Percentiles rank a stretch among this genome's conserved stretches.
Evolutionary conservation across 1,140 invertebrate species (phyloP).

Genomic region (Hypothenemus hampei): DNA sequence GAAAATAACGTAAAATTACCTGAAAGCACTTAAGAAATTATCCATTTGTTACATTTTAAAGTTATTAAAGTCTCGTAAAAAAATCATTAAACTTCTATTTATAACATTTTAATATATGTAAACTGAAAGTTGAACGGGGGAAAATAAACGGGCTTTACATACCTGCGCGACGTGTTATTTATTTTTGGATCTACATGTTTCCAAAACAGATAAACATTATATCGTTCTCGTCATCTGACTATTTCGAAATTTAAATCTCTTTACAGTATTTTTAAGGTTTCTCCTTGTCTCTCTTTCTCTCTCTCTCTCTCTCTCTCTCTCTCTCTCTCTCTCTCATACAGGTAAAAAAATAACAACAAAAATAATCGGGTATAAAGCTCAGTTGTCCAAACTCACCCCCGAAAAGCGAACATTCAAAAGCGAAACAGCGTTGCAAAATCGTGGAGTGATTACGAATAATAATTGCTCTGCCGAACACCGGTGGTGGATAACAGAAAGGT

Average conservation of each 20-base stretch:
- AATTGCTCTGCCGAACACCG: constrained; percentile 19
- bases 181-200: constrained; percentile 16
- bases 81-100: constrained; percentile 17
- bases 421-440: constrained; percentile 21
- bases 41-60: constrained; percentile 13
- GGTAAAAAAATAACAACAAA: constrained; percentile 23
- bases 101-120: too few species aligned
- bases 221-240: too few species aligned
- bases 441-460: constrained; percentile 21
- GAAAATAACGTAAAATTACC: constrained; percentile 19
- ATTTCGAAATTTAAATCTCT: too few species aligned
- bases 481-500: constrained; percentile 19
- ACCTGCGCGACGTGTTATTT: constrained; percentile 24
- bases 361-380: constrained; percentile 21
- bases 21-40: constrained; percentile 21
- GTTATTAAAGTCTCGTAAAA: constrained; percentile 22
- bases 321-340: too few species aligned
- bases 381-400: constrained; percentile 4
- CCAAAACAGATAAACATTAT: constrained; percentile 12
- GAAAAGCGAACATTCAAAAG: constrained; percentile 15
- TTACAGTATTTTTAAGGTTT: too few species aligned
- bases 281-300: too few species aligned
- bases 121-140: constrained; percentile 1
- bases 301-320: too few species aligned
- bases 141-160: constrained; percentile 21